A percentile compares a stretch with the other conserved stretches of the same genome.
Evolutionary conservation across 53 echinoderm and acorn worm species (phyloP).

Genomic region (Henricia sp.): DNA sequence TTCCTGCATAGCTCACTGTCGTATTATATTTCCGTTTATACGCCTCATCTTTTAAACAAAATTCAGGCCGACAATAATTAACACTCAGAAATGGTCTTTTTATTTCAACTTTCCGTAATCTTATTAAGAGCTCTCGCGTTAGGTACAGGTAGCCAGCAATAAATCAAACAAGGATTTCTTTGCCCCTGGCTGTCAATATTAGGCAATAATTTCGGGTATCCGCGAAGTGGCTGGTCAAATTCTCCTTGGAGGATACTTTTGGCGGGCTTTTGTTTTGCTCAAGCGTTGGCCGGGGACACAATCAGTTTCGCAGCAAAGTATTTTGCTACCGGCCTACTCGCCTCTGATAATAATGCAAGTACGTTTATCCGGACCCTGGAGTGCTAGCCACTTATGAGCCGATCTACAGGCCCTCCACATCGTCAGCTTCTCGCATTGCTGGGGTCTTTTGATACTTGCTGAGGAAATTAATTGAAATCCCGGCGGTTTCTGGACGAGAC

Average conservation of each 20-base stretch:
- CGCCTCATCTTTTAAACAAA: neutral
- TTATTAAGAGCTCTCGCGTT: neutral
- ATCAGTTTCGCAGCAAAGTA: conserved; percentile 11
- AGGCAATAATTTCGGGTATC: conserved; percentile 6
- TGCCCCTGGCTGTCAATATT: conserved; percentile 22
- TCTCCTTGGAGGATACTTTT: conserved; percentile 25
- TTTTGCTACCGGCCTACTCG: conserved; percentile 37
- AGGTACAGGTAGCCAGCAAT: conserved; percentile 1
- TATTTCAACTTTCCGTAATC: neutral
- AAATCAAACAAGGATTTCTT: conserved; percentile 14
- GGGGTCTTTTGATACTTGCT: conserved; percentile 37
- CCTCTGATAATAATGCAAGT: conserved; percentile 33
- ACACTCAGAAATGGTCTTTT: too few relatives aligned
- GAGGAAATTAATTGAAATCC: conserved; percentile 51
- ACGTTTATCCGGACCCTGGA: conserved; percentile 52
- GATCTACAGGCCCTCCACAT: conserved; percentile 22
- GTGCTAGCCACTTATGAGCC: conserved; percentile 30
- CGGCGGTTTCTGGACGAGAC: neutral
- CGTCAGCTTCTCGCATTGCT: conserved; percentile 4
- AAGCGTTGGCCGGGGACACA: conserved; percentile 3
- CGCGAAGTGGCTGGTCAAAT: conserved; percentile 1
- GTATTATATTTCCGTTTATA: neutral
- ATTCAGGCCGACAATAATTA: too few relatives aligned
- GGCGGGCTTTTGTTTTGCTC: conserved; percentile 27
- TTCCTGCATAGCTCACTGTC: neutral